These are phyloP conservation scores for Triplophysa dalaica DNA, from an alignment of 2,113 vertebrate species.

Conservation along the genomic window DNA sequence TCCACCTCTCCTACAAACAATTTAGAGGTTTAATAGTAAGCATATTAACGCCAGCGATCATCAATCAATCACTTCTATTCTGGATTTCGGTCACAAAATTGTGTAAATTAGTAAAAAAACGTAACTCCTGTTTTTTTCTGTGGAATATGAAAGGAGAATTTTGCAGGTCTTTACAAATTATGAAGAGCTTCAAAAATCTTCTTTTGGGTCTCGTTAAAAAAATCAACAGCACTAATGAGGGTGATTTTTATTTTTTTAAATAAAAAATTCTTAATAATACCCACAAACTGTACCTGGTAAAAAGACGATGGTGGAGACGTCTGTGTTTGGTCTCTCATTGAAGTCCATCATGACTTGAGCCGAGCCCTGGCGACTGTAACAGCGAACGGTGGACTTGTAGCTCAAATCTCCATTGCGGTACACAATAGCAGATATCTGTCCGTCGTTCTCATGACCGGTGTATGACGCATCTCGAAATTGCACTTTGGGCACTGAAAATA, in stretches of 20 bases:
- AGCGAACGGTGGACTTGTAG: conserved; percentile 85
- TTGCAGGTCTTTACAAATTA: too few species aligned
- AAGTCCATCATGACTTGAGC: conserved; percentile 97
- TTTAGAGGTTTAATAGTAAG: too few species aligned
- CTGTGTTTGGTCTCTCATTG: conserved; percentile 90
- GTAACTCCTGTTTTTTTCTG: too few species aligned
- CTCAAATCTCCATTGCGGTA: conserved; percentile 83
- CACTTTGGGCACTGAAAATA: conserved; percentile 84
- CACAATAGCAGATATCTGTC: conserved; percentile 77
- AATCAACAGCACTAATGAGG: too few species aligned
- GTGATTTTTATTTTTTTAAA: too few species aligned
- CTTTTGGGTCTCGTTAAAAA: too few species aligned
- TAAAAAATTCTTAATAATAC: background rate
- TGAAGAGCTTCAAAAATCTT: too few species aligned
- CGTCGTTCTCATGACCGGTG: conserved; percentile 78
- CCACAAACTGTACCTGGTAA: conserved; percentile 77
- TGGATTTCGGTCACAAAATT: background rate
- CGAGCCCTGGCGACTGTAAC: conserved; percentile 90
- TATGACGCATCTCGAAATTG: conserved; percentile 85
- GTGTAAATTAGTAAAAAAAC: too few species aligned
- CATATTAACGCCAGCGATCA: background rate
- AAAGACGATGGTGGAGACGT: conserved; percentile 83
- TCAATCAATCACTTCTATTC: background rate
- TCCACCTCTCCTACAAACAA: conserved; percentile 84
- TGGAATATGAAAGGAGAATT: too few species aligned